phyloP scores from a whole-genome alignment of 2,888 invertebrate genomes.

The Machimus atricapillus region DNA sequence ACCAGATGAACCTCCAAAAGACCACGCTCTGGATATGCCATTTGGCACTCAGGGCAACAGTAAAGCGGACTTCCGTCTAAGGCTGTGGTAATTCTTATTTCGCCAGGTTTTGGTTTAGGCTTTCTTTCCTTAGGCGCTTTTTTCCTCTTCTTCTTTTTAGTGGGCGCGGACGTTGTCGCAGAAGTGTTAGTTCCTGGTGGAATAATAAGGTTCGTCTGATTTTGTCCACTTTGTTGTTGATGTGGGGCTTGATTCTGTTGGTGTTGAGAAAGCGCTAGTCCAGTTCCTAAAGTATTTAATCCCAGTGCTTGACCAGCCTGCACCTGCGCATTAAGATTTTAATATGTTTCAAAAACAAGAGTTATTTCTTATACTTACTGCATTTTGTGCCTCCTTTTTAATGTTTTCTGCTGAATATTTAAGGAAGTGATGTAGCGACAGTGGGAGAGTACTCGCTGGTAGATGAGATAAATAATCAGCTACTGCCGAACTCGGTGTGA shows the following conservation, averaged over 20 bases:
- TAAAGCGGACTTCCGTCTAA: constrained; percentile 83
- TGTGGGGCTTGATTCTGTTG: constrained; percentile 52
- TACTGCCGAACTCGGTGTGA: constrained; percentile 78
- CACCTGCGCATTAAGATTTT: constrained; percentile 35
- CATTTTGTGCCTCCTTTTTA: constrained; percentile 73
- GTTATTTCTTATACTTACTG: constrained; percentile 52
- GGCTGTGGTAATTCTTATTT: constrained; percentile 81
- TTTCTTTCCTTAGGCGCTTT: constrained; percentile 76
- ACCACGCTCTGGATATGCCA: constrained; percentile 86
- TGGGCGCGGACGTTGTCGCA: constrained; percentile 55
- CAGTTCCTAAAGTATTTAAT: constrained; percentile 41
- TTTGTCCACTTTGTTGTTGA: constrained; percentile 3
- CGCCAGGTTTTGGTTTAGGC: constrained; percentile 81
- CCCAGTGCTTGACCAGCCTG: constrained; percentile 43
- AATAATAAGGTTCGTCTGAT: background rate
- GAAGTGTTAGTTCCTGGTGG: constrained; percentile 51
- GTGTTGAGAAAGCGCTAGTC: constrained; percentile 44
- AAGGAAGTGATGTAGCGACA: constrained; percentile 82
- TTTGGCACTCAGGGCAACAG: constrained; percentile 87
- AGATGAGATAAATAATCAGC: constrained; percentile 85
- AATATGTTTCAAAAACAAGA: background rate
- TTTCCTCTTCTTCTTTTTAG: constrained; percentile 83
- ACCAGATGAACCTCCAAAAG: constrained; percentile 82
- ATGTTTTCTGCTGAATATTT: constrained; percentile 81
- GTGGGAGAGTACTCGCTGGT: constrained; percentile 74